phyloP scores from a whole-genome alignment of 2,113 vertebrate species.

The Lathamus discolor region DNA sequence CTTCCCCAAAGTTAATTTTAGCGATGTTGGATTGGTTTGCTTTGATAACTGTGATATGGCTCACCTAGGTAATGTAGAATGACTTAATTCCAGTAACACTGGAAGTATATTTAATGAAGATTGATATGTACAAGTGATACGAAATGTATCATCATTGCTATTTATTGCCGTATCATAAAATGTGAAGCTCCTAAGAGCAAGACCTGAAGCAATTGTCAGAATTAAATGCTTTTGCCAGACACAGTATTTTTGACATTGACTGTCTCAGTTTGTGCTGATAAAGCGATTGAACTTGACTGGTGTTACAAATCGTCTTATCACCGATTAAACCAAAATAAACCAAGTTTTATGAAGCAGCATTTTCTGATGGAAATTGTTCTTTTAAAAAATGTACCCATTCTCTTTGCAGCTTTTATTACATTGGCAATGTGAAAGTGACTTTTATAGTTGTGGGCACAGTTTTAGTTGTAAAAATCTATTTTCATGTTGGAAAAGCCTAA shows the following conservation, averaged over 20 bases:
- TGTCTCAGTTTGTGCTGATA: neutral
- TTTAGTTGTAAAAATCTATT: constrained; percentile 1
- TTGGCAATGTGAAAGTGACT: neutral
- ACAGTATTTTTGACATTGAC: neutral
- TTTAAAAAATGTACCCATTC: neutral
- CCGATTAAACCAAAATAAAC: neutral
- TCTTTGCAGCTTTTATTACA: neutral
- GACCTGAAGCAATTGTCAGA: neutral
- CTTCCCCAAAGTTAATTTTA: neutral
- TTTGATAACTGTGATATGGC: neutral
- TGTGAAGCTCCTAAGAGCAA: neutral
- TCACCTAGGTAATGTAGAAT: neutral
- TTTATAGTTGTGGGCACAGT: neutral
- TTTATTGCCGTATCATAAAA: neutral
- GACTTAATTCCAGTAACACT: neutral
- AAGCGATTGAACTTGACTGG: neutral
- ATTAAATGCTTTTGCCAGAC: neutral
- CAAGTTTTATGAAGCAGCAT: neutral
- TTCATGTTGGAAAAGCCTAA: neutral
- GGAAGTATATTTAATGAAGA: neutral
- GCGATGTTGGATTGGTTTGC: neutral
- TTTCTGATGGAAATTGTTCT: neutral
- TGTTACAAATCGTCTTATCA: neutral
- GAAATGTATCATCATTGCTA: neutral
- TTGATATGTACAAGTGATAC: neutral